A percentile compares a stretch with the other conserved stretches of the same genome.
phyloP scores from a whole-genome alignment of 2,113 vertebrate species.

The Charina bottae region DNA sequence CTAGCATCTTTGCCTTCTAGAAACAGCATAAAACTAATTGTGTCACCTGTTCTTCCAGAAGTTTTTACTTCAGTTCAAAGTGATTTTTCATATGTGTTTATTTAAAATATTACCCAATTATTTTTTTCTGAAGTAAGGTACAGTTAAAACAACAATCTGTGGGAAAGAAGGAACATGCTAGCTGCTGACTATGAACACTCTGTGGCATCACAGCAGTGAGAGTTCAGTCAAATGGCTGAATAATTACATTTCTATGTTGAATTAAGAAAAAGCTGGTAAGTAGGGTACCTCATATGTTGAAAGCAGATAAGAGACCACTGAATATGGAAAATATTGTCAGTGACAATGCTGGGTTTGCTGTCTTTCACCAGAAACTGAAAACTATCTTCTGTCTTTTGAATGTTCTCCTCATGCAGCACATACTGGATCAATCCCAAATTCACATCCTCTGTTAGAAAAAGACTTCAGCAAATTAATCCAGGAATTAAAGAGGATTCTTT shows the following conservation, averaged over 20 bases:
- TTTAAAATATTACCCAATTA: neutral
- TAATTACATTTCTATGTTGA: too few species aligned
- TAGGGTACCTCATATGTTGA: conserved; percentile 79
- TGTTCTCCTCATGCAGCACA: conserved; percentile 80
- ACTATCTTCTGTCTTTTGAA: conserved; percentile 84
- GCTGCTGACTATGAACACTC: neutral
- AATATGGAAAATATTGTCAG: conserved; percentile 90
- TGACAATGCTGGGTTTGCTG: conserved; percentile 90
- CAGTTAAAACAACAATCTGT: neutral
- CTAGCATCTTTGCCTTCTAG: neutral
- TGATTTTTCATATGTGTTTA: neutral
- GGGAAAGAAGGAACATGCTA: neutral
- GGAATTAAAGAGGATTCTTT: neutral
- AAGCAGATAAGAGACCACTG: conserved; percentile 98
- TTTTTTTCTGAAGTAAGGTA: neutral
- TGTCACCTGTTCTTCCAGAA: neutral
- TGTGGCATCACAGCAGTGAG: neutral
- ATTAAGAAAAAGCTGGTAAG: neutral
- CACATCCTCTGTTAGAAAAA: conserved; percentile 82
- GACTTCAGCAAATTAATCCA: neutral
- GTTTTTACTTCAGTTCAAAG: neutral
- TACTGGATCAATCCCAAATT: conserved; percentile 92
- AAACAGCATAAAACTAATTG: neutral
- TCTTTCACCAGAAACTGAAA: conserved; percentile 96
- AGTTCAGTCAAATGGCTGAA: neutral